These are phyloP conservation scores for Melieria crassipennis DNA, from an alignment of 2,888 invertebrate species.

Conservation along the genomic window DNA sequence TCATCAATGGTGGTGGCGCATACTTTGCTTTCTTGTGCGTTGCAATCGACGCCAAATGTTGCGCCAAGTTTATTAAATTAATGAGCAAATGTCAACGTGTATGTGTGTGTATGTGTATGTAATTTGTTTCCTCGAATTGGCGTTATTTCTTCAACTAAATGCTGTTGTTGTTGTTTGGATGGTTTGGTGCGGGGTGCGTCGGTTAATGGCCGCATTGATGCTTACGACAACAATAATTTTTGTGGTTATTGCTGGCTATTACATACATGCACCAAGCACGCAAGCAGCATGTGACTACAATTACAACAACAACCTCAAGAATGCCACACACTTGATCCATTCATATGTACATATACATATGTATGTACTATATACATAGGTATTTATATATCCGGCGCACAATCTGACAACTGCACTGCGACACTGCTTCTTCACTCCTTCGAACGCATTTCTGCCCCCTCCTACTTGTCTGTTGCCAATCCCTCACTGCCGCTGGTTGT, in stretches of 20 bases:
- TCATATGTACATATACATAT: background rate
- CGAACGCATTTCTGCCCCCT: too few relatives aligned
- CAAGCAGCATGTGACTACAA: background rate
- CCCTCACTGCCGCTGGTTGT: too few relatives aligned
- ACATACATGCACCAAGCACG: constrained; percentile 44
- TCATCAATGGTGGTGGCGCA: too few relatives aligned
- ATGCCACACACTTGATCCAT: background rate
- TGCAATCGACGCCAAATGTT: too few relatives aligned
- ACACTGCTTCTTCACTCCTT: background rate
- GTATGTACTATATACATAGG: background rate
- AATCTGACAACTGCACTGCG: constrained; percentile 3
- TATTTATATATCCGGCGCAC: background rate
- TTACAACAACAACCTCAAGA: background rate
- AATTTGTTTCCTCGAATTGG: too few relatives aligned
- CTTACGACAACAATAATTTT: constrained; percentile 38
- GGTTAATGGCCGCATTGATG: constrained; percentile 36
- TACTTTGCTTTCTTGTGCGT: too few relatives aligned
- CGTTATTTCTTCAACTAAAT: too few relatives aligned
- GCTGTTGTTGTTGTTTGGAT: background rate
- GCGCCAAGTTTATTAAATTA: too few relatives aligned
- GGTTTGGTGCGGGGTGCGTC: constrained; percentile 25
- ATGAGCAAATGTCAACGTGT: background rate
- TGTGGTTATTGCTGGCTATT: constrained; percentile 28
- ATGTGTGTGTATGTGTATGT: background rate
- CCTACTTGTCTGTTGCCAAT: too few relatives aligned